Base-by-base conservation (phyloP, 2,797 vertebrate species). In the Petrocephalus sullivani region DNA sequence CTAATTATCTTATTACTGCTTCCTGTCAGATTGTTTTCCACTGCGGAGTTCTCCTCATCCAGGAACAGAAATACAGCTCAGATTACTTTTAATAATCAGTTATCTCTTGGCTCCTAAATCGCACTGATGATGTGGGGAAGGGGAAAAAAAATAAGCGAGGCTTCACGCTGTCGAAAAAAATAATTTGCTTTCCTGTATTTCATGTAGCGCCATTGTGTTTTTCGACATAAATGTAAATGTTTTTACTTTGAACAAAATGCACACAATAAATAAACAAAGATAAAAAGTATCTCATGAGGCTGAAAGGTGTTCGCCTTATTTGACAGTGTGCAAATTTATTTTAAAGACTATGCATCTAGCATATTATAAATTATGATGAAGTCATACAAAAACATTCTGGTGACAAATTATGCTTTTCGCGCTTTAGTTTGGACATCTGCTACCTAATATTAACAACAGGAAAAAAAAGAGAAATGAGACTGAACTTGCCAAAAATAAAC, bases 1-100 rank as follows among this genome's bases (percentile, higher is more conserved):
- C 88, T 88, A 88, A 88, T 88, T 88, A 88, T 88, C 88, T 54
- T 88, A 88, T 86, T 88, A 57, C 88, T 75, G 88, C 61, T 85
- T 88, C 88, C 88, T 86, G 28, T 75, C 51, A 75, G 88, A 88
- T 88, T 88, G 88, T 88, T 88, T 88, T 88, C 88, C 88, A 85
- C 88, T 61, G 75, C 51, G 83, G 83, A 88, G 88, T 88, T 83
- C 83, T 53, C 54, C 88, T 88, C 60, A 88, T 88, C 88, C 88
- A 57, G 82, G 61, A 19, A 28, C 82, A 4, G 88, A 86, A 88
- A 88, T 88, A 88, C 86, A 88, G 61, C 88, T 88, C 60, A 88
- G 88, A 88, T 88, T 88, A 82, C 84, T 88, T 84, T 51, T 16
- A 88, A 78, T 86, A 86, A 86, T 85, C 82, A 71, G 88, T 57